Conservation (phyloP, 2,797 vertebrate genomes). For the Rhyacichthys aspro region DNA sequence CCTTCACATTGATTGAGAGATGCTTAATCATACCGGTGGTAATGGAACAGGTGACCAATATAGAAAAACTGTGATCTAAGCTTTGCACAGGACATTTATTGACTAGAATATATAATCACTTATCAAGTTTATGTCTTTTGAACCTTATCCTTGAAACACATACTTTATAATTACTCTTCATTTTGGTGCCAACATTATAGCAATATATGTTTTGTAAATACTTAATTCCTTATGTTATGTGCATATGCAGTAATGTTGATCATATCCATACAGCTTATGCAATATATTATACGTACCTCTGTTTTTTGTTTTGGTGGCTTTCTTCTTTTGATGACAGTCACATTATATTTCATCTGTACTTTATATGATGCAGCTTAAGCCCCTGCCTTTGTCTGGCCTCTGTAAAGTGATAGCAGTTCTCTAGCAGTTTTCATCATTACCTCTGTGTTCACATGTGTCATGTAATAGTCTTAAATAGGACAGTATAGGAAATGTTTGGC, state of each 20-base stretch:
- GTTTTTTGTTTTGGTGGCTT: slow-evolving; percentile 28
- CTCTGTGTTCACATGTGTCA: no score
- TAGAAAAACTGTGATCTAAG: neutral
- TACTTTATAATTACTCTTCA: neutral
- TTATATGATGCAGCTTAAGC: neutral
- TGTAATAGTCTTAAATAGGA: no score
- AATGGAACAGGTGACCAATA: no score
- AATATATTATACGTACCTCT: slow-evolving; percentile 8
- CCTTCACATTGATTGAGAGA: no score
- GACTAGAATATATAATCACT: neutral
- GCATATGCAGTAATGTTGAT: slow-evolving; percentile 8
- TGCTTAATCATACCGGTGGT: no score
- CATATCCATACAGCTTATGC: slow-evolving; percentile 9
- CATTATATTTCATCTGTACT: slow-evolving; percentile 21
- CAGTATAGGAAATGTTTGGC: no score
- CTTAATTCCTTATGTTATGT: slow-evolving; percentile 3
- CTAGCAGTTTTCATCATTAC: no score
- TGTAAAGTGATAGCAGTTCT: no score
- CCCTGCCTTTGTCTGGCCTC: no score
- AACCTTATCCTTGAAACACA: slow-evolving; percentile 17
- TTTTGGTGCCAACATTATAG: slow-evolving; percentile 53
- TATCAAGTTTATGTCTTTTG: slow-evolving; percentile 24
- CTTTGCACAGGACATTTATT: no score
- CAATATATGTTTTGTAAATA: slow-evolving; percentile 26
- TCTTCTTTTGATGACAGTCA: slow-evolving; percentile 28